A percentile compares a stretch with the other conserved stretches of the same genome.
phyloP scores from a whole-genome alignment of 2,113 vertebrate genomes.

The Columba janthina region DNA sequence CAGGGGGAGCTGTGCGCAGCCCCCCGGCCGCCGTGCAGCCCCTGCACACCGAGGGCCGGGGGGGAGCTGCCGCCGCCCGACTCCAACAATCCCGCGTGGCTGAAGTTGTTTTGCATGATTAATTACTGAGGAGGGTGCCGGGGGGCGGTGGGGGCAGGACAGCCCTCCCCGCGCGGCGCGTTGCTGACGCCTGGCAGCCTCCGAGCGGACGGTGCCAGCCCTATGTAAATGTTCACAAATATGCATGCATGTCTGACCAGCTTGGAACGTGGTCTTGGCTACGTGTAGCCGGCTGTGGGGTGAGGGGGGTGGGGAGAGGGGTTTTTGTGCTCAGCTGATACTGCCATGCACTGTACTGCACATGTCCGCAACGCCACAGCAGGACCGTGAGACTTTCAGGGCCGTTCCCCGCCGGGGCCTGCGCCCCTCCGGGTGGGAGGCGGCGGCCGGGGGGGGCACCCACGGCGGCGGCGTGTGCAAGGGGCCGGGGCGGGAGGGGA shows the following conservation, averaged over 20 bases:
- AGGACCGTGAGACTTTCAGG: slow-evolving; percentile 76
- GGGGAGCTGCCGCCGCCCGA: background rate
- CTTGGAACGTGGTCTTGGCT: slow-evolving; percentile 85
- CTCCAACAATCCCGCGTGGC: background rate
- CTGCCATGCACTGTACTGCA: slow-evolving; percentile 94
- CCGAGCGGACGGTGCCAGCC: slow-evolving; percentile 76
- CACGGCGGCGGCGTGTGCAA: slow-evolving; percentile 8
- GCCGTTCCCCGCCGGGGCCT: slow-evolving; percentile 50
- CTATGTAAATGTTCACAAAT: slow-evolving; percentile 92
- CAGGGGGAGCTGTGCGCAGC: background rate
- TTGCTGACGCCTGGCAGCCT: slow-evolving; percentile 55
- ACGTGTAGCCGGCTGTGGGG: slow-evolving; percentile 89
- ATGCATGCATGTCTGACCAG: slow-evolving; percentile 89
- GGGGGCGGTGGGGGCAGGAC: background rate
- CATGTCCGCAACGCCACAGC: slow-evolving; percentile 75
- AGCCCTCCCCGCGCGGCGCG: slow-evolving; percentile 32
- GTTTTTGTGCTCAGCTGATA: slow-evolving; percentile 96
- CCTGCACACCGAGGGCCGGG: background rate
- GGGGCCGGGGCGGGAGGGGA: background rate
- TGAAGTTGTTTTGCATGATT: slow-evolving; percentile 54
- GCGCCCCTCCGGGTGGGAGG: background rate
- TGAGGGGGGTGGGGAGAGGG: slow-evolving; percentile 76
- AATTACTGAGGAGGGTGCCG: slow-evolving; percentile 2
- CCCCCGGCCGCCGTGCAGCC: background rate
- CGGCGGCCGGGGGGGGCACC: background rate